Evolutionary conservation across 2,113 vertebrate species (phyloP).

Genomic region (Neogale vison): DNA sequence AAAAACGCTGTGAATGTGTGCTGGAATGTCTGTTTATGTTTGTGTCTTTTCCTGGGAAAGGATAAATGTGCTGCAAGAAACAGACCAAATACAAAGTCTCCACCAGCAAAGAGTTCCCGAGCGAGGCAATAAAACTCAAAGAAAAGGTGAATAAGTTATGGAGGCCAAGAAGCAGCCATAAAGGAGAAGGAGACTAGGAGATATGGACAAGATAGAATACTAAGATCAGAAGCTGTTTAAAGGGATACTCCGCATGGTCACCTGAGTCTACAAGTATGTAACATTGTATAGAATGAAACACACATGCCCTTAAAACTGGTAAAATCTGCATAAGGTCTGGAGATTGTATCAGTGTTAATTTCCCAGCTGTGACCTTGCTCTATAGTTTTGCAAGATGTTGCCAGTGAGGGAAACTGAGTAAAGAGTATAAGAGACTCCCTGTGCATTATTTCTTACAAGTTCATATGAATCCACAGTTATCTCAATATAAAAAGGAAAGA

Average conservation of each 20-base stretch:
- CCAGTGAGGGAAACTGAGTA: background rate
- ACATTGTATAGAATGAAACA: background rate
- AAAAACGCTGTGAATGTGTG: conserved; percentile 70
- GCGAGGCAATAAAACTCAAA: background rate
- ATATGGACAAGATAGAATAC: background rate
- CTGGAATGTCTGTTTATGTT: conserved; percentile 80
- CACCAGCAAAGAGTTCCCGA: background rate
- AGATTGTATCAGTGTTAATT: accelerated
- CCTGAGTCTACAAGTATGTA: background rate
- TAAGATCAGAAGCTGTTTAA: background rate
- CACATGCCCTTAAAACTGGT: accelerated
- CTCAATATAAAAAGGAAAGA: background rate
- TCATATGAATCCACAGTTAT: background rate
- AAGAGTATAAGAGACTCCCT: background rate
- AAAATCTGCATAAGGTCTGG: accelerated
- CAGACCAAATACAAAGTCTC: conserved; percentile 36
- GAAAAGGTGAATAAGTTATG: background rate
- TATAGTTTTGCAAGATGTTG: background rate
- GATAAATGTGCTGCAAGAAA: conserved; percentile 62
- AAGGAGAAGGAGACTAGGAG: background rate
- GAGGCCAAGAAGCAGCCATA: background rate
- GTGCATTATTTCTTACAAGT: background rate
- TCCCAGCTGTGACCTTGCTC: background rate
- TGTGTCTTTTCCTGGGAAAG: conserved; percentile 79
- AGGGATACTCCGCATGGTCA: background rate